phyloP scores from a whole-genome alignment of 2,888 invertebrate species.

The Platerodrilus igneus region DNA sequence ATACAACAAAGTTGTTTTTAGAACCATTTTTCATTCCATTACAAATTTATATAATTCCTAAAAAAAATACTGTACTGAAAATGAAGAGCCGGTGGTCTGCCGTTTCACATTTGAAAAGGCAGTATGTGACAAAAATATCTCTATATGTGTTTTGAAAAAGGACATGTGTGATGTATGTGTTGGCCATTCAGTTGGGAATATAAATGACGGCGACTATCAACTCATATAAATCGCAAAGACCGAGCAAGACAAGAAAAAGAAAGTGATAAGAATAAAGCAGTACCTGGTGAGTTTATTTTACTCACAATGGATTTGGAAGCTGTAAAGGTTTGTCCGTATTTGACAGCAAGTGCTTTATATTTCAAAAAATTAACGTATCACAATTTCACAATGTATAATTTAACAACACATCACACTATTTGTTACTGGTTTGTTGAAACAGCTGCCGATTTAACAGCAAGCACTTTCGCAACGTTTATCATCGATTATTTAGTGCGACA shows the following conservation, averaged over 20 bases:
- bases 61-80: conserved; percentile 19
- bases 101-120: conserved; percentile 25
- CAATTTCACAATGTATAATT: conserved; percentile 32
- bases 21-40: conserved; percentile 22
- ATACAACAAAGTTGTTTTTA: conserved; percentile 25
- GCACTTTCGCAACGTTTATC: conserved; percentile 5
- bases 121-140: conserved; percentile 26
- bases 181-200: conserved; percentile 9
- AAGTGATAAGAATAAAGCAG: conserved; percentile 15
- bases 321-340: conserved; percentile 21
- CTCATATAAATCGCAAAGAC: conserved; percentile 16
- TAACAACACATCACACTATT: conserved; percentile 24
- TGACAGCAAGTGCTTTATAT: conserved; percentile 22
- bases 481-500: conserved; percentile 1
- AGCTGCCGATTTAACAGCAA: conserved; percentile 17
- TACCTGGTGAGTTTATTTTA: conserved; percentile 11
- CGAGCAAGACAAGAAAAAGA: conserved; percentile 16
- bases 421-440: conserved; percentile 32
- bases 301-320: conserved; percentile 24
- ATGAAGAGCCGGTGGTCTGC: conserved; percentile 15
- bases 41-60: conserved; percentile 22
- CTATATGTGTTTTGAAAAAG: conserved; percentile 30
- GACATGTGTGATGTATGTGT: conserved; percentile 26
- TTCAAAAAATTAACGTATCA: too few species aligned
- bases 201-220: conserved; percentile 14